A percentile compares a stretch with the other conserved stretches of the same genome.
phyloP scores from a whole-genome alignment of 2,113 vertebrate species.

The Todiramphus saurophagus region DNA sequence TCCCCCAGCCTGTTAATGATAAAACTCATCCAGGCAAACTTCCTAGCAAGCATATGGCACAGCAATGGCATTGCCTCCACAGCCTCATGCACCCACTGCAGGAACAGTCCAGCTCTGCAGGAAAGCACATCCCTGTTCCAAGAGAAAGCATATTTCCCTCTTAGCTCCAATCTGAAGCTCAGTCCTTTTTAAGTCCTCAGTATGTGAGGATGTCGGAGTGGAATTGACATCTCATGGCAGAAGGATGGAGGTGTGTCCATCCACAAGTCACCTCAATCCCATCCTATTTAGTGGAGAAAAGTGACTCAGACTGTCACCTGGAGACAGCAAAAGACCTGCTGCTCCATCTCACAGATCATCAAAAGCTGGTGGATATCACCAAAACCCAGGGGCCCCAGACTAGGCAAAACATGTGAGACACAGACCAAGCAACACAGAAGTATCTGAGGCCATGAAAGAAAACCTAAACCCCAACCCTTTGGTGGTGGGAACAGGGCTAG shows the following conservation, averaged over 20 bases:
- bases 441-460: neutral
- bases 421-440: neutral
- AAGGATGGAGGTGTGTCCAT: neutral
- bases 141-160: neutral
- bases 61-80: neutral
- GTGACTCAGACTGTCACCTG: neutral
- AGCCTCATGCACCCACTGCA: neutral
- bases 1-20: neutral
- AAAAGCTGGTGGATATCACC: neutral
- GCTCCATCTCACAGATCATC: neutral
- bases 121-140: neutral
- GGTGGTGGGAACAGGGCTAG: neutral
- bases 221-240: neutral
- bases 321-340: neutral
- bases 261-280: neutral
- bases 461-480: neutral
- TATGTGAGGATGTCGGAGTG: neutral
- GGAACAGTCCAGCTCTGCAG: neutral
- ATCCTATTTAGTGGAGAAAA: neutral
- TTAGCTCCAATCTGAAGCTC: neutral
- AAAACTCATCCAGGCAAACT: neutral
- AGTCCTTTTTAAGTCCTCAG: neutral
- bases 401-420: neutral
- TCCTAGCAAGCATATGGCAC: fast-evolving
- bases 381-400: neutral